Conservation (phyloP, 2,797 vertebrate species). For the Antrozous pallidus region DNA sequence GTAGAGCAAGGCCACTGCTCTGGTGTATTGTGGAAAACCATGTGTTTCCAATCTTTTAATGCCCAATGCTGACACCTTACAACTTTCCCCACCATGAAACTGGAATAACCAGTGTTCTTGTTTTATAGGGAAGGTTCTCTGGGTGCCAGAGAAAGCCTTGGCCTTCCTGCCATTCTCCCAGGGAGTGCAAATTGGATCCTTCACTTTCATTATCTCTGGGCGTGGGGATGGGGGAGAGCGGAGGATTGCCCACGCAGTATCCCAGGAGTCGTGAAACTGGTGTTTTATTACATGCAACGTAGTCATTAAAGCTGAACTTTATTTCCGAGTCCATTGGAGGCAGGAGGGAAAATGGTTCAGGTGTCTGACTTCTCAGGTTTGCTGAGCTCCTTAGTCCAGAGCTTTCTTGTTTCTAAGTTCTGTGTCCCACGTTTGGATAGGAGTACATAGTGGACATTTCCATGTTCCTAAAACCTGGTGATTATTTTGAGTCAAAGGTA, state of each 20-base stretch:
- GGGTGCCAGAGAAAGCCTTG: background rate
- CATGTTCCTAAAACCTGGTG: background rate
- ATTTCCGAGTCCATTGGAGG: slow-evolving; percentile 26
- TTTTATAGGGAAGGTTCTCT: slow-evolving; percentile 35
- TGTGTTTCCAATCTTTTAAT: background rate
- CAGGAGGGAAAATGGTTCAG: slow-evolving; percentile 23
- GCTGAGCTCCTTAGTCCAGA: background rate
- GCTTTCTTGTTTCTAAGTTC: background rate
- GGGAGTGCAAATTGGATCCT: slow-evolving; percentile 11
- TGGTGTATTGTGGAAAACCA: background rate
- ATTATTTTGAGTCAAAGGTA: slow-evolving; percentile 13
- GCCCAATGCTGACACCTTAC: background rate
- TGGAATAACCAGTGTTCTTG: slow-evolving; percentile 12
- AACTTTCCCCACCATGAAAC: background rate
- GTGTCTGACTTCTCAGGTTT: background rate
- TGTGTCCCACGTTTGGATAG: background rate
- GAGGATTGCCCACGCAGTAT: background rate
- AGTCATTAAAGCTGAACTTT: slow-evolving; percentile 56
- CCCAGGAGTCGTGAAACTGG: background rate
- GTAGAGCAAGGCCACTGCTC: background rate
- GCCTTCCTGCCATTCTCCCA: slow-evolving; percentile 2
- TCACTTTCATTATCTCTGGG: slow-evolving; percentile 25
- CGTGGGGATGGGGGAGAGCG: background rate
- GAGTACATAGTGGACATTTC: background rate
- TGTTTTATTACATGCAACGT: slow-evolving; percentile 52